Conservation (phyloP, 2,888 invertebrate species). For the Globia sparganii region DNA sequence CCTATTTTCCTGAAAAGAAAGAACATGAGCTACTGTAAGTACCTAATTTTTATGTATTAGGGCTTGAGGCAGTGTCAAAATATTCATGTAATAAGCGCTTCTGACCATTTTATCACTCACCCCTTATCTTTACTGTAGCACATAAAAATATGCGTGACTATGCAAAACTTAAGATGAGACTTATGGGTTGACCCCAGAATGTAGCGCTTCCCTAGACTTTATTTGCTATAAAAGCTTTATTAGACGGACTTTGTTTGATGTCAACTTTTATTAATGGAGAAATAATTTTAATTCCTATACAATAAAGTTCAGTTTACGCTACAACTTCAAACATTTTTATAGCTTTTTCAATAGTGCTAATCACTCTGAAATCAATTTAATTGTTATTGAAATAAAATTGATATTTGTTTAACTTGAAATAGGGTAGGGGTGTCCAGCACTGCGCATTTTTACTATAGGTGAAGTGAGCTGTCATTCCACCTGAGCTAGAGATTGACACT, state of each 20-base stretch:
- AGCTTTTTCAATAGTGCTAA: too few relatives aligned
- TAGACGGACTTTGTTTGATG: slow-evolving; percentile 18
- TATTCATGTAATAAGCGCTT: slow-evolving; percentile 15
- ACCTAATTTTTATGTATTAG: neutral
- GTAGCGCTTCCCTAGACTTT: slow-evolving; percentile 45
- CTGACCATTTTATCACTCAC: slow-evolving; percentile 37
- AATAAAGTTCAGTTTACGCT: too few relatives aligned
- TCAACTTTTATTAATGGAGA: too few relatives aligned
- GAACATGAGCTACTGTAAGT: neutral
- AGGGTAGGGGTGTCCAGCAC: too few relatives aligned
- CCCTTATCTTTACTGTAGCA: slow-evolving; percentile 45
- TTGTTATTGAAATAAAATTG: too few relatives aligned
- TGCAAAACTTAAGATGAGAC: slow-evolving; percentile 47
- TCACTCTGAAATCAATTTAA: too few relatives aligned
- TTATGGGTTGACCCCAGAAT: slow-evolving; percentile 22
- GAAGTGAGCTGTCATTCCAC: too few relatives aligned
- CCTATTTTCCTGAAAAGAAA: neutral
- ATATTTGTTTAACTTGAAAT: too few relatives aligned
- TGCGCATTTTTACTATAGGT: too few relatives aligned
- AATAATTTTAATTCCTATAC: too few relatives aligned
- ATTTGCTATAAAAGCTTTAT: slow-evolving; percentile 59
- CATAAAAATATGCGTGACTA: slow-evolving; percentile 51
- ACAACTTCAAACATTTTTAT: too few relatives aligned
- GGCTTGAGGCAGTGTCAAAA: neutral
- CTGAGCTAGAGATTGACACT: too few relatives aligned